These are phyloP conservation scores for Neosalanx taihuensis DNA, from an alignment of 2,797 vertebrate species.

Conservation along the genomic window DNA sequence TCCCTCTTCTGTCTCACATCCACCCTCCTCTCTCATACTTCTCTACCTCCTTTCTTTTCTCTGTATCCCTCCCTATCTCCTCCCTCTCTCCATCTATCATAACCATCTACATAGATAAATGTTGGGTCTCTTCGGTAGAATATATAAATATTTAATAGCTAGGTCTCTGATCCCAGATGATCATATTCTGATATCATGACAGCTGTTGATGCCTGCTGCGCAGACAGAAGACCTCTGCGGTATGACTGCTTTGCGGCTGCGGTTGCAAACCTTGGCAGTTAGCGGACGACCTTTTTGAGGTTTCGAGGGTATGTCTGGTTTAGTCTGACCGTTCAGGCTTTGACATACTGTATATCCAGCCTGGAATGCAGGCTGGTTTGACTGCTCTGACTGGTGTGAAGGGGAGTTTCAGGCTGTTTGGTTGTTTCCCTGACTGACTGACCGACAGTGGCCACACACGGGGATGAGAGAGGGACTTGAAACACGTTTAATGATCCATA, in stretches of 20 bases:
- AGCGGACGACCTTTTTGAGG: not conserved
- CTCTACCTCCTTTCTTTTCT: no score
- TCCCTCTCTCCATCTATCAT: no score
- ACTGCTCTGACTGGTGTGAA: conserved; percentile 2
- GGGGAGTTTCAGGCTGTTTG: not conserved
- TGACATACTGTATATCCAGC: not conserved
- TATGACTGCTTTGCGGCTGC: not conserved
- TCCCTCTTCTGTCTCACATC: no score
- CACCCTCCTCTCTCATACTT: no score
- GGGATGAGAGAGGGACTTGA: conserved; percentile 28
- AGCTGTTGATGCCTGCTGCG: not conserved
- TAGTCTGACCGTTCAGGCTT: not conserved
- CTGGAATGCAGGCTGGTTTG: conserved; percentile 5
- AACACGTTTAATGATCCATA: conserved; percentile 23
- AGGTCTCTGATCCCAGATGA: no score
- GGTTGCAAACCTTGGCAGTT: not conserved
- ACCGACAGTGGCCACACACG: conserved; percentile 30
- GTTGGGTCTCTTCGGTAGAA: no score
- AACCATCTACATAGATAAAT: no score
- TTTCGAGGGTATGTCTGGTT: not conserved
- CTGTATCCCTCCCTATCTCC: no score
- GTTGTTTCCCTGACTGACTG: no score
- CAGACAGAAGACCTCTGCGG: not conserved
- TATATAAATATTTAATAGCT: no score
- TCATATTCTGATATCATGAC: not conserved